These are phyloP conservation scores for Chiloscyllium plagiosum DNA, from an alignment of 2,113 vertebrate genomes.

Conservation along the genomic window DNA sequence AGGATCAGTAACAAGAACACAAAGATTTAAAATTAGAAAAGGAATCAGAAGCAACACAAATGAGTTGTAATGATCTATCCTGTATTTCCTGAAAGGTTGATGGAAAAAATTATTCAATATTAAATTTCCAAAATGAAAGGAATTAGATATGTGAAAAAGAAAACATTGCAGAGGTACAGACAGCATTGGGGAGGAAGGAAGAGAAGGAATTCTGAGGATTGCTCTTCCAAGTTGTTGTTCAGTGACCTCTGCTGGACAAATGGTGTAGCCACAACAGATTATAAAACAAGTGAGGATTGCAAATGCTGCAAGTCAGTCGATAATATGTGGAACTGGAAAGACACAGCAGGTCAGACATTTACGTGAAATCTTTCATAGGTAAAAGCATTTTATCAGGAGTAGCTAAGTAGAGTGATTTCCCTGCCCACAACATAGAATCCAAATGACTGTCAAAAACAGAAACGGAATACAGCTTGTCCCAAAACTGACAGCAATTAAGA, in stretches of 20 bases:
- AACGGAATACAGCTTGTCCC: neutral
- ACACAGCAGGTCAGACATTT: neutral
- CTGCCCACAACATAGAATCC: neutral
- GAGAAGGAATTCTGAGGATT: neutral
- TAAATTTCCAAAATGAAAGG: neutral
- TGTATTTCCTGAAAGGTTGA: neutral
- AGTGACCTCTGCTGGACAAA: slow-evolving; percentile 14
- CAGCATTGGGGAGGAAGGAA: neutral
- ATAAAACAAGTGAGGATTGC: neutral
- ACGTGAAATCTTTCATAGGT: neutral
- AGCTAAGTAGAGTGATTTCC: neutral
- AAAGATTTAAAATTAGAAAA: neutral
- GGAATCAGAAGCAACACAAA: neutral
- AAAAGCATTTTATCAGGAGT: neutral
- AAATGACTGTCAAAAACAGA: neutral
- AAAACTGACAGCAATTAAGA: neutral
- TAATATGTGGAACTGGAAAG: neutral
- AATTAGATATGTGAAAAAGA: neutral
- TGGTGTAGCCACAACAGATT: neutral
- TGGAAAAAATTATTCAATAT: neutral
- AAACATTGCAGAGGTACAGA: neutral
- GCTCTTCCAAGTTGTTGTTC: neutral
- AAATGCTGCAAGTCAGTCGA: no score
- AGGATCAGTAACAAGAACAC: neutral
- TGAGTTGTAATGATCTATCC: neutral